These are phyloP conservation scores for Bimastos eiseni DNA, from an alignment of 2,888 invertebrate species.

Conservation along the genomic window DNA sequence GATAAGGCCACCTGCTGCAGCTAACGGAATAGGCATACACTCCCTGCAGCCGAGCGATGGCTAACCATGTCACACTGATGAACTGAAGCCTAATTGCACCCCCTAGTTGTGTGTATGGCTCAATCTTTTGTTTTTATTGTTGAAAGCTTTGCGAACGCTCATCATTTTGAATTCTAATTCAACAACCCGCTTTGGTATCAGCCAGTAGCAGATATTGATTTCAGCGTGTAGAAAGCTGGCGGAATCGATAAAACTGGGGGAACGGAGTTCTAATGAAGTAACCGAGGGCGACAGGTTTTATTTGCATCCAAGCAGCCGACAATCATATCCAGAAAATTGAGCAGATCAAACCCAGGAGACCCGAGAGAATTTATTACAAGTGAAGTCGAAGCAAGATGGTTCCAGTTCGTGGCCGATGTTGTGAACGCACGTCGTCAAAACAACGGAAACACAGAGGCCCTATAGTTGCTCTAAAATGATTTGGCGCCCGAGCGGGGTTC, in stretches of 20 bases:
- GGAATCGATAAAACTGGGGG: constrained; percentile 13
- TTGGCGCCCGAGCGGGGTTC: too few species aligned
- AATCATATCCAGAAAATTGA: not conserved
- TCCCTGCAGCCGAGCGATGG: too few species aligned
- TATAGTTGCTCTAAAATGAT: not conserved
- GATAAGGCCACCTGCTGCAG: not conserved
- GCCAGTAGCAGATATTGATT: not conserved
- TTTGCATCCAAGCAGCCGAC: not conserved
- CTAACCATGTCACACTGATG: too few species aligned
- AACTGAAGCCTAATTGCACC: too few species aligned
- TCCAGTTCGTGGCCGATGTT: not conserved
- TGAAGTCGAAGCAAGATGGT: not conserved
- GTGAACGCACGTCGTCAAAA: not conserved
- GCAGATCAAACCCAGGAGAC: not conserved
- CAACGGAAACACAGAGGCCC: not conserved
- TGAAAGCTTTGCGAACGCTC: too few species aligned
- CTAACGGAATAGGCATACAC: not conserved
- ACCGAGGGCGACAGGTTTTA: constrained; percentile 3
- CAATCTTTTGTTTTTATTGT: too few species aligned
- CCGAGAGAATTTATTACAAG: not conserved
- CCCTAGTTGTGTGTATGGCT: too few species aligned
- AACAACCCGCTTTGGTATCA: not conserved
- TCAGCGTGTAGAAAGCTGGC: not conserved
- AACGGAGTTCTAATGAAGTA: not conserved
- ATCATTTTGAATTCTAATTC: not conserved